These are phyloP conservation scores for Mya arenaria DNA, from an alignment of 1,140 invertebrate species.

Conservation along the genomic window DNA sequence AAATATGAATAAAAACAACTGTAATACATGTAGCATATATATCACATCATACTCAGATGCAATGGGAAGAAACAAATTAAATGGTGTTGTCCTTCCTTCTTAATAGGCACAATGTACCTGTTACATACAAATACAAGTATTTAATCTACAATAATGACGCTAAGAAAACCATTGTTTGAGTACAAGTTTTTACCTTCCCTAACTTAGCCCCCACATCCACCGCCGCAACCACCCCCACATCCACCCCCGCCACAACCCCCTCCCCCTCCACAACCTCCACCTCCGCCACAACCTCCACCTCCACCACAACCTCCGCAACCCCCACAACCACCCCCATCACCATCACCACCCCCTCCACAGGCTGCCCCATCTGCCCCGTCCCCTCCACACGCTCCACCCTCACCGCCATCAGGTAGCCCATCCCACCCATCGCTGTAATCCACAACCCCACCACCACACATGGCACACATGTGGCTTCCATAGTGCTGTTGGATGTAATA, in stretches of 20 bases:
- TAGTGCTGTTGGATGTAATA: constrained; percentile 1
- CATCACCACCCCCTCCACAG: constrained; percentile 29
- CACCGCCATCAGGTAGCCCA: background rate
- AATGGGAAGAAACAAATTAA: too few relatives aligned
- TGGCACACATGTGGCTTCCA: background rate
- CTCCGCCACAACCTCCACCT: constrained; percentile 2
- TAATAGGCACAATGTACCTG: too few relatives aligned
- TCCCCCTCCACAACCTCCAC: constrained; percentile 29
- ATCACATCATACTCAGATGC: too few relatives aligned
- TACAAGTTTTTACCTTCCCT: background rate
- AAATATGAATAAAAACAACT: too few relatives aligned
- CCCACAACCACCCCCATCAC: constrained; percentile 1
- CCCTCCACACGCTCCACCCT: background rate
- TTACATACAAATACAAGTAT: too few relatives aligned
- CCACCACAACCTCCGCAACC: background rate
- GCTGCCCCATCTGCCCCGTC: background rate
- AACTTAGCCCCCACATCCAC: background rate
- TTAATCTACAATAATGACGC: too few relatives aligned
- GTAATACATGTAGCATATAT: too few relatives aligned
- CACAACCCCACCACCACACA: constrained; percentile 11
- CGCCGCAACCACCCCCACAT: constrained; percentile 10
- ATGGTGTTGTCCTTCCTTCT: too few relatives aligned
- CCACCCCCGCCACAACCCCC: background rate
- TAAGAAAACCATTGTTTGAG: too few relatives aligned
- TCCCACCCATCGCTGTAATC: background rate